Evolutionary conservation across 2,113 vertebrate genomes (phyloP).

Genomic region (Microtus ochrogaster): DNA sequence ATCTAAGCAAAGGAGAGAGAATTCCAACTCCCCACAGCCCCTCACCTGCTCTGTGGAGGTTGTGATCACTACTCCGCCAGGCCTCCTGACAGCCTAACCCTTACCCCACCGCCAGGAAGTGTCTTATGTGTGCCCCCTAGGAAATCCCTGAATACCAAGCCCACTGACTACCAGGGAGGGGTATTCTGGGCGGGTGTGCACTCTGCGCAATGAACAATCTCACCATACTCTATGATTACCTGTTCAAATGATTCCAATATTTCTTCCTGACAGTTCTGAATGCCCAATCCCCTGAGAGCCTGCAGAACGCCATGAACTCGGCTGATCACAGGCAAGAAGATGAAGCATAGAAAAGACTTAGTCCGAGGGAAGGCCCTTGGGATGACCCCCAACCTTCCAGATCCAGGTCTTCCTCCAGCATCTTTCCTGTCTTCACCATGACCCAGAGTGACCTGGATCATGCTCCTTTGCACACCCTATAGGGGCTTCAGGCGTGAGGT

Average conservation of each 20-base stretch:
- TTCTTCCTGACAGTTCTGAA: conserved; percentile 79
- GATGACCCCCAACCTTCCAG: neutral
- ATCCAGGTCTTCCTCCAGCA: neutral
- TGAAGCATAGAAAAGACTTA: neutral
- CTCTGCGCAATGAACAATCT: conserved; percentile 44
- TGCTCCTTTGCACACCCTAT: neutral
- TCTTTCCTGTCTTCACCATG: neutral
- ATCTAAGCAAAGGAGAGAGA: neutral
- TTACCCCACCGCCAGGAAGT: neutral
- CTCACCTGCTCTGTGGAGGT: neutral
- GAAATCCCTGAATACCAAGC: neutral
- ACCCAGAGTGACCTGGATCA: neutral
- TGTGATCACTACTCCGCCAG: neutral
- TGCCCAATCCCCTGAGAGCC: conserved; percentile 8
- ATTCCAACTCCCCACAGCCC: neutral
- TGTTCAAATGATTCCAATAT: conserved; percentile 66
- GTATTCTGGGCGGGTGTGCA: neutral
- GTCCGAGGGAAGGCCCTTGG: neutral
- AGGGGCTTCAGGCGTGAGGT: neutral
- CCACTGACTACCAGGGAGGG: accelerated
- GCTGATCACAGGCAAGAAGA: neutral
- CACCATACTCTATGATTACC: conserved; percentile 68
- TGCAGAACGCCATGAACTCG: neutral
- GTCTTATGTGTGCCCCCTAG: neutral
- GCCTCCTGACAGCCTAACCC: neutral